These are phyloP conservation scores for Agriopis leucophaearia DNA, from an alignment of 2,888 invertebrate species.

Conservation along the genomic window DNA sequence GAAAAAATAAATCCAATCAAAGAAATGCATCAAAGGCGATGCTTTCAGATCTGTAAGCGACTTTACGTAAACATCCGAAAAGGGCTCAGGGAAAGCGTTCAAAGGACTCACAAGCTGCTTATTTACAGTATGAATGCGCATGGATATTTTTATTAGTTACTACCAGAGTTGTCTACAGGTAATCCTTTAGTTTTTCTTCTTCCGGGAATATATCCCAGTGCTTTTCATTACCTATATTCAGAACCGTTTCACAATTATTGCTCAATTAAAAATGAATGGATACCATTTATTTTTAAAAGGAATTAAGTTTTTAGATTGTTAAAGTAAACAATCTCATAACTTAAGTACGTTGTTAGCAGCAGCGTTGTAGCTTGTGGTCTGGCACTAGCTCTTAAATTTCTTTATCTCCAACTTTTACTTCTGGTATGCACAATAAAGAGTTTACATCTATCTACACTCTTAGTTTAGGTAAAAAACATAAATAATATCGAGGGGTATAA, in stretches of 20 bases:
- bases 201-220: too few species aligned
- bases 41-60: slow-evolving; percentile 32
- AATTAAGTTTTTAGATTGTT: too few species aligned
- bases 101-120: slow-evolving; percentile 23
- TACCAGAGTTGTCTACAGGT: background rate
- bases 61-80: slow-evolving; percentile 29
- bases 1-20: slow-evolving; percentile 34
- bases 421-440: background rate
- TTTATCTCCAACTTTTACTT: too few species aligned
- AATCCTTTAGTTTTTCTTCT: background rate
- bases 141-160: slow-evolving; percentile 39
- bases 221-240: too few species aligned
- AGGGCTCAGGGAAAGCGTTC: slow-evolving; percentile 23
- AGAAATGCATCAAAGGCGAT: slow-evolving; percentile 33
- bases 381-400: too few species aligned
- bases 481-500: background rate
- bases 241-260: too few species aligned
- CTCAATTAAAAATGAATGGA: background rate
- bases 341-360: too few species aligned
- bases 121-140: slow-evolving; percentile 33
- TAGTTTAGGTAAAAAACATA: background rate
- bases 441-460: background rate
- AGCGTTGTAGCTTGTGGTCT: too few species aligned
- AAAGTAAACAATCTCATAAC: too few species aligned
- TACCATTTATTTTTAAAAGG: background rate